Evolutionary conservation across 2,113 vertebrate genomes (phyloP), one percentile per base, ranked within the genome.

Genomic region (Sceloporus undulatus): DNA sequence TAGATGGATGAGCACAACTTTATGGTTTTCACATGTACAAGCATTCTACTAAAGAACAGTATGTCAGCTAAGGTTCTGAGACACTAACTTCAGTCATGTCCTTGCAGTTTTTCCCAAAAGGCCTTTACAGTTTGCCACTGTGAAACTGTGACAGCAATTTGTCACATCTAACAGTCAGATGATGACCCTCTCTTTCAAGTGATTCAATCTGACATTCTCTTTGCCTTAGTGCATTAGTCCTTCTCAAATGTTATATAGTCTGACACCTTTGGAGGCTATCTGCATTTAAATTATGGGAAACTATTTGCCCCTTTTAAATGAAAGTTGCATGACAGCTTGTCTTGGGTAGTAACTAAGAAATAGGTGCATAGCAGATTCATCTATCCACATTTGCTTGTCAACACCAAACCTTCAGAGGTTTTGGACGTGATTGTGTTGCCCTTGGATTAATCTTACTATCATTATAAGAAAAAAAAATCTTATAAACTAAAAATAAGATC

Each of bases 171-270:
- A 90, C 74, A 74, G 77, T 88, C 65, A 82, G 40, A 86, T 52
- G 82, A 79, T 75, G 84, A 94, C 87, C 86, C 79, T 94, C 74
- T 62, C 89, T 88, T 94, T 93, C 29, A 83, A 85, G 87, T 88
- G 87, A 95, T 93, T 94, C 91, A 75, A 91, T 94, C 90, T 95
- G 93, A 95, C 79, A 66, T 82, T 90, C 88, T 87, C 62, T 89
- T 75, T 89, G 88, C 83, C 88, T 93, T 75, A 65, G 79, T 52
- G 86, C 68, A 89, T 86, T 87, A 93, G 40, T 78, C 78, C 86
- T 92, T 89, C 88, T 88, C 56, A 93, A 92, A 77, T 4, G 74
- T 91, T 93, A 88, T 87, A 88, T 68, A 90, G 40, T 79, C 38
- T 91, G 92, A 86, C 80, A 91, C 68, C 76, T 92, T 93, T 88